Conservation (phyloP, 2,113 vertebrate species). For the Colossoma macropomum region DNA sequence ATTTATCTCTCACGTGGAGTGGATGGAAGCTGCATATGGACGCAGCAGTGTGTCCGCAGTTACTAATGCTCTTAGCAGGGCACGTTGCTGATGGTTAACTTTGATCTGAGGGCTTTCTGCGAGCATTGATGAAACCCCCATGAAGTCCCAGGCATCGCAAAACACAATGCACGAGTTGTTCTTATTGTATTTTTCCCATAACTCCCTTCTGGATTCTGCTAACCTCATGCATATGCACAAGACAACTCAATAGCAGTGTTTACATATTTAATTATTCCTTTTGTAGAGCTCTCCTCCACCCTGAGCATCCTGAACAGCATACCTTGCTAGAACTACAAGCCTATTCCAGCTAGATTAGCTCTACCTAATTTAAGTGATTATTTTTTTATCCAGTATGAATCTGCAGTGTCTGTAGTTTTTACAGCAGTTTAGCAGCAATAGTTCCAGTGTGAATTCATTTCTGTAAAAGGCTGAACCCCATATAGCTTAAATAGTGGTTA, state of each 20-base stretch:
- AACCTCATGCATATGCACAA: slow-evolving; percentile 45
- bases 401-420: background rate
- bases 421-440: background rate
- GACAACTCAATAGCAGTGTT: slow-evolving; percentile 27
- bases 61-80: background rate
- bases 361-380: background rate
- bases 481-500: background rate
- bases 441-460: background rate
- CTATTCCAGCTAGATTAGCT: background rate
- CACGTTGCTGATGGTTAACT: background rate
- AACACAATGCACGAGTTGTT: slow-evolving; percentile 5
- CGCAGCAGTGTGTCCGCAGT: background rate
- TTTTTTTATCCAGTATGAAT: background rate
- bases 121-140: background rate
- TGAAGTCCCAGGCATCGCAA: background rate
- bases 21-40: background rate
- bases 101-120: background rate
- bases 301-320: slow-evolving; percentile 13
- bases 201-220: slow-evolving; percentile 38
- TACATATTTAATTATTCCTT: slow-evolving; percentile 51
- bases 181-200: slow-evolving; percentile 36
- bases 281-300: slow-evolving; percentile 13
- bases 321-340: slow-evolving; percentile 11
- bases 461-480: background rate
- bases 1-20: background rate